Evolutionary conservation across 2,113 vertebrate species (phyloP).

Genomic region (Onychostruthus taczanowskii): DNA sequence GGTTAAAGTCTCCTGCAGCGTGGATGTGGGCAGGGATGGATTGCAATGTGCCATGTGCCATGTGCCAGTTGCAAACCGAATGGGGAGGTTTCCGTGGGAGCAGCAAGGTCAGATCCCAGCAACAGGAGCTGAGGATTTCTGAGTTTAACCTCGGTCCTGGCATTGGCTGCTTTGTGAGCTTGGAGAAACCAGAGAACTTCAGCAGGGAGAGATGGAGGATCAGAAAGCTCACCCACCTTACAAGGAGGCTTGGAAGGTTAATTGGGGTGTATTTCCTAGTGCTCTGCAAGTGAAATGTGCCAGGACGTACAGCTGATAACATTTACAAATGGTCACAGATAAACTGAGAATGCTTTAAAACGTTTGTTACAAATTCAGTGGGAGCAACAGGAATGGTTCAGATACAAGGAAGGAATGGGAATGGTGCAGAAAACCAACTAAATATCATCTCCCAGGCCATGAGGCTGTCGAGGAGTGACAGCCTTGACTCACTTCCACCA

Average conservation of each 20-base stretch:
- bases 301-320: neutral
- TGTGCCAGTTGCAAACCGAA: neutral
- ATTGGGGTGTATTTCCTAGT: neutral
- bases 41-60: neutral
- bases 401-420: neutral
- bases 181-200: neutral
- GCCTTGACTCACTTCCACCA: neutral
- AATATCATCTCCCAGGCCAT: neutral
- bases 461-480: neutral
- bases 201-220: neutral
- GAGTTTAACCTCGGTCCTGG: neutral
- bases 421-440: neutral
- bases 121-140: neutral
- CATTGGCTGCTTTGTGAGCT: neutral
- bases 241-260: neutral
- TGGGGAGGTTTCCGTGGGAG: neutral
- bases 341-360: neutral
- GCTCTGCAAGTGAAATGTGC: neutral
- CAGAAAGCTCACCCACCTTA: neutral
- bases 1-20: neutral
- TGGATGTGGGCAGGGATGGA: neutral
- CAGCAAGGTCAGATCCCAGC: neutral
- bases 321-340: neutral
- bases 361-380: neutral
- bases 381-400: neutral